These are phyloP conservation scores for Maconellicoccus hirsutus DNA, from an alignment of 1,140 invertebrate species.

Conservation along the genomic window DNA sequence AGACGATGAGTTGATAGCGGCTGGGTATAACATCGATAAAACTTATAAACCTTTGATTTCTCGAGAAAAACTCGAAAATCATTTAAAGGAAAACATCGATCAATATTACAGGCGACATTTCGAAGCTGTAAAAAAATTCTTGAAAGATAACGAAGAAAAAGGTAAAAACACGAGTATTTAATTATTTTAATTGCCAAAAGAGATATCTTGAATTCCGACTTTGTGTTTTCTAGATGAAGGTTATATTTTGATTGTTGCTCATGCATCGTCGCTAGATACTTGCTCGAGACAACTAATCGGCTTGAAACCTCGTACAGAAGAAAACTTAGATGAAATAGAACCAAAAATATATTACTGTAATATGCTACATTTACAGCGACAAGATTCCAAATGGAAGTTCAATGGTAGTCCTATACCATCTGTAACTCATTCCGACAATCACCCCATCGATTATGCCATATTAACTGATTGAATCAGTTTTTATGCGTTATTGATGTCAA, in stretches of 20 bases:
- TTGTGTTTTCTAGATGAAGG: constrained; percentile 41
- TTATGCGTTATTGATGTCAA: too few relatives aligned
- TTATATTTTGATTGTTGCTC: constrained; percentile 71
- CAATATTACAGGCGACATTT: constrained; percentile 62
- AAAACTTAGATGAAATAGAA: constrained; percentile 57
- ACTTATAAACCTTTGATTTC: constrained; percentile 54
- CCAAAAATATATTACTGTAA: constrained; percentile 70
- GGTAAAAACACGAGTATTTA: constrained; percentile 30
- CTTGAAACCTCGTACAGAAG: constrained; percentile 44
- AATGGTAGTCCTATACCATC: constrained; percentile 65
- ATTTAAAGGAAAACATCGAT: constrained; percentile 46
- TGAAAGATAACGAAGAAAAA: constrained; percentile 28
- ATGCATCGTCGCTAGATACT: constrained; percentile 74
- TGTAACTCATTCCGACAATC: constrained; percentile 67
- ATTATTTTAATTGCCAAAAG: not conserved
- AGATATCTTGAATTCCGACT: not conserved
- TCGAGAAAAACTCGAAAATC: constrained; percentile 42
- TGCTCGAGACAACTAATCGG: constrained; percentile 65
- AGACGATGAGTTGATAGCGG: constrained; percentile 51
- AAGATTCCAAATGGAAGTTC: constrained; percentile 50
- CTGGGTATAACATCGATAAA: constrained; percentile 63
- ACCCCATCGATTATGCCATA: constrained; percentile 68
- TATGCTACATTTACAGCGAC: constrained; percentile 45
- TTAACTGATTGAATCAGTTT: constrained; percentile 35
- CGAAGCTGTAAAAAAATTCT: constrained; percentile 37